Base-by-base conservation (phyloP, 2,797 vertebrate species). In the Tarsius wallacei region DNA sequence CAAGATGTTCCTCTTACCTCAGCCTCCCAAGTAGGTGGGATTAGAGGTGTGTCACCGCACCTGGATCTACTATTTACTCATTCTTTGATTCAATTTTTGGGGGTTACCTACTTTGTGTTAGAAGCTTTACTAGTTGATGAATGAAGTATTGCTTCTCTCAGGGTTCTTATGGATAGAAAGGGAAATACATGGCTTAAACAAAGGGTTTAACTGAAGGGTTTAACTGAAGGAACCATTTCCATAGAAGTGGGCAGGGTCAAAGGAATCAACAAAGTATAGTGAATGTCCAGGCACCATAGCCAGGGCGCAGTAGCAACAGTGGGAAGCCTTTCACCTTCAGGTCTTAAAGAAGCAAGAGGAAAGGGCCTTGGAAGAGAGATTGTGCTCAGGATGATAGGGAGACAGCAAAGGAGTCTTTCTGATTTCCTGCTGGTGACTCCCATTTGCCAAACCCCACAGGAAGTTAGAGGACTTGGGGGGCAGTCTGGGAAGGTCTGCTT, bases 181-280 rank as follows among this genome's bases (percentile, higher is more conserved):
- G 4, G 49, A 94, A 93, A 86, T 93, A 80, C 87, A 78, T 42
- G 86, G 22, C 6, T 63, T 59, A 77, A 86, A 82, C 19, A 86
- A 86, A 87, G n/a, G 49, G 24, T 24, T 90, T 87, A 92, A 76
- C 42, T 19, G 26, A 87, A 87, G 36, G 55, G 24, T 24, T 90
- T 87, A 92, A 76, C 42, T 19, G 26, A 87, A 87, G 36, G 55
- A 42, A 74, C 33, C 81, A 49, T 51, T 77, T 71, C 71, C 31
- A 70, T 42, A 90, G 42, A 42, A 42, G 42, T 42, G 42, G 42
- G 42, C 42, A 42, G 28, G 21, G n/a, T 66, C 68, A 71, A 84
- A 85, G n/a, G 76, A 76, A 88, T 57, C 49, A 85, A 15, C 21
- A 78, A 91, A 90, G 36, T 21, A 47, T 61, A 78, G 51, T 26